These are phyloP conservation scores for Drosophila neonasuta DNA, from an alignment of 2,888 invertebrate species.

Conservation along the genomic window DNA sequence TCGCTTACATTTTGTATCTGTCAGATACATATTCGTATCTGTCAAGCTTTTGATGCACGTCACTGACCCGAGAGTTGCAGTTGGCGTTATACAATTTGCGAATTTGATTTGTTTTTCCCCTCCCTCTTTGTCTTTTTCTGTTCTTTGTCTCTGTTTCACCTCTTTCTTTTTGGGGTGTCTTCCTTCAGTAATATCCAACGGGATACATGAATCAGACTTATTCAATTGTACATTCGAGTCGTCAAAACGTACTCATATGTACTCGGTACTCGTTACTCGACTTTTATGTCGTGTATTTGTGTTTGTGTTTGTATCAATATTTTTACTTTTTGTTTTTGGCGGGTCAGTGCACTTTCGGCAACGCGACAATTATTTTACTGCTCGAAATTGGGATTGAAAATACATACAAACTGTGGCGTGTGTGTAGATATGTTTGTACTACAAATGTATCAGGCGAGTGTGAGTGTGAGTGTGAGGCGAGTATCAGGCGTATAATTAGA, in stretches of 20 bases:
- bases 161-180: slow-evolving; percentile 16
- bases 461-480: background rate
- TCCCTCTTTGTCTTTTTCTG: slow-evolving; percentile 18
- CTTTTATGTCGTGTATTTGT: slow-evolving; percentile 11
- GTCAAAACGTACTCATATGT: slow-evolving; percentile 1
- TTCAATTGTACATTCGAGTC: slow-evolving; percentile 19
- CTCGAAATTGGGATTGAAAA: slow-evolving; percentile 40
- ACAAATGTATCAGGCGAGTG: slow-evolving; percentile 15
- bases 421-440: background rate
- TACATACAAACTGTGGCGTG: background rate
- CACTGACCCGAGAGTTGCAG: slow-evolving; percentile 59
- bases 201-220: slow-evolving; percentile 58
- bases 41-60: slow-evolving; percentile 46
- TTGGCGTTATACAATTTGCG: slow-evolving; percentile 47
- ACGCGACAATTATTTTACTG: slow-evolving; percentile 70
- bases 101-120: slow-evolving; percentile 53
- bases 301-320: slow-evolving; percentile 45
- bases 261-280: slow-evolving; percentile 12
- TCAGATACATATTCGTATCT: slow-evolving; percentile 19
- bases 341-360: slow-evolving; percentile 69
- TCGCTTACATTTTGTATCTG: slow-evolving; percentile 60
- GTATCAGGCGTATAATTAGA: slow-evolving; percentile 65
- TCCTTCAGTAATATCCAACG: slow-evolving; percentile 30
- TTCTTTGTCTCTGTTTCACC: slow-evolving; percentile 35
- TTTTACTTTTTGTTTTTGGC: slow-evolving; percentile 4